These are phyloP conservation scores for Peromyscus californicus DNA, from an alignment of 2,113 vertebrate genomes.

Conservation along the genomic window DNA sequence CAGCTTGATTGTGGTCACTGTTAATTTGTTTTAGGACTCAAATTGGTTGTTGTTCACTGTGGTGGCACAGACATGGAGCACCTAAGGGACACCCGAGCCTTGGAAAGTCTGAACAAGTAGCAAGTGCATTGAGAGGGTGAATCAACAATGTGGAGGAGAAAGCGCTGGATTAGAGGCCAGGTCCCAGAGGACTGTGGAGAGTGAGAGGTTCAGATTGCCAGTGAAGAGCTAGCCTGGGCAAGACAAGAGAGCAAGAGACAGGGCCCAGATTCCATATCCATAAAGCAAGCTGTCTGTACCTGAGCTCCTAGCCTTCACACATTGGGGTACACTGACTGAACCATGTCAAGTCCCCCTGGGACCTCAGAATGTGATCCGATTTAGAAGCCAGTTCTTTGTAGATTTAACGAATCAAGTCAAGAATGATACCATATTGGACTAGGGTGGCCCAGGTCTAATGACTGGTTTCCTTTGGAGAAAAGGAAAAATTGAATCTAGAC, in stretches of 20 bases:
- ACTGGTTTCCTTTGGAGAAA: neutral
- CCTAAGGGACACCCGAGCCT: neutral
- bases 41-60: rapidly evolving
- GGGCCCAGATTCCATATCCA: neutral
- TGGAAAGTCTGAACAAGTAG: neutral
- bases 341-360: neutral
- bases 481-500: neutral
- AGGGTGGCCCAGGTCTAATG: neutral
- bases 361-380: neutral
- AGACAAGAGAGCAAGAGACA: neutral
- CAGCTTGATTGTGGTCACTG: no score
- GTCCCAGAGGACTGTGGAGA: neutral
- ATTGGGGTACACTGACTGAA: neutral
- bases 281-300: neutral
- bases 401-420: neutral
- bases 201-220: neutral
- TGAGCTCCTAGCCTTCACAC: no score
- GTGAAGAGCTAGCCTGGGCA: neutral
- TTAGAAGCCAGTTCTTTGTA: neutral
- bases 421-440: neutral
- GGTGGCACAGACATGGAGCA: rapidly evolving
- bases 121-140: neutral
- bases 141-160: neutral
- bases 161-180: neutral
- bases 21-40: neutral